Evolutionary conservation across 1,140 invertebrate species (phyloP).

Genomic region (Cotesia vestalis): DNA sequence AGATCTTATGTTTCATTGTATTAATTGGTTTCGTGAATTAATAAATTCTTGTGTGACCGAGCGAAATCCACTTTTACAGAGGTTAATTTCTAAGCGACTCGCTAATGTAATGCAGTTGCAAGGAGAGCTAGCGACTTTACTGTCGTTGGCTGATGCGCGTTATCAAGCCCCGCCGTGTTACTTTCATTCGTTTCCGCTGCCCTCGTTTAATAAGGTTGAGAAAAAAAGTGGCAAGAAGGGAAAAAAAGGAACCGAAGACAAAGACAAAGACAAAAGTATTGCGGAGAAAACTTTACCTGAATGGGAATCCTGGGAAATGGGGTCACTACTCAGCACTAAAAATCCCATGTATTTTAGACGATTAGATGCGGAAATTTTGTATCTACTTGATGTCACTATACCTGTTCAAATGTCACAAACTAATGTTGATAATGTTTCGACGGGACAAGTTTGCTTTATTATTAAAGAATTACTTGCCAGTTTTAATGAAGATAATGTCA

Average conservation of each 20-base stretch:
- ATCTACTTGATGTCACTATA: constrained; percentile 55
- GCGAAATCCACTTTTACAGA: constrained; percentile 67
- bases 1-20: constrained; percentile 78
- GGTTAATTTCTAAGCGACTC: constrained; percentile 69
- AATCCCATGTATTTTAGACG: constrained; percentile 60
- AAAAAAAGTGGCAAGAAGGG: constrained; percentile 53
- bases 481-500: constrained; percentile 52
- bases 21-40: constrained; percentile 87
- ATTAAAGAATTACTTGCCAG: constrained; percentile 58
- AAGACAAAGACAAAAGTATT: constrained; percentile 39
- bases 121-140: constrained; percentile 59
- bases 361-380: constrained; percentile 57
- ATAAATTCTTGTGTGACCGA: constrained; percentile 81
- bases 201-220: constrained; percentile 55
- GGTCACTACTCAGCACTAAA: constrained; percentile 55
- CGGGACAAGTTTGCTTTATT: constrained; percentile 60
- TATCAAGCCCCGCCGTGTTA: constrained; percentile 73
- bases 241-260: constrained; percentile 42
- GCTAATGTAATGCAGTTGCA: constrained; percentile 71
- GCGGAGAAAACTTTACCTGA: constrained; percentile 43
- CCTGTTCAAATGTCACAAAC: constrained; percentile 46
- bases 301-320: constrained; percentile 53
- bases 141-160: constrained; percentile 59
- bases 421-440: constrained; percentile 43
- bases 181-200: constrained; percentile 60